Base-by-base conservation (phyloP, 2,888 invertebrate genomes). In the Autographa gamma region DNA sequence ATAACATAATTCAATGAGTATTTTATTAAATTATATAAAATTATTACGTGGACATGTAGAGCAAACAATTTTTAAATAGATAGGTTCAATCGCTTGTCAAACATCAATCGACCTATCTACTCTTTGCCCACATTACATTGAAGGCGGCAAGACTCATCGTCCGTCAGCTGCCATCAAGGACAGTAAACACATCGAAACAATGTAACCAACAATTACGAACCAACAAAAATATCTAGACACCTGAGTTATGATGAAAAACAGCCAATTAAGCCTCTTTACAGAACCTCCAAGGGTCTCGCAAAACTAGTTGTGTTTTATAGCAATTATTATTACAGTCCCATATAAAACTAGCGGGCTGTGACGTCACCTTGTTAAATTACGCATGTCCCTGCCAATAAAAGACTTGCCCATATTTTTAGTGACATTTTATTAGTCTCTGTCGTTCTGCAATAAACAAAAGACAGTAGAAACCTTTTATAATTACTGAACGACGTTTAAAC, bases 111-210 rank as follows among this genome's bases (percentile, higher is more conserved):
- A 56, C 54, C 32, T 64, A 8, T 56, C 56, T 82, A 84, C 62
- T 87, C 83, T 82, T 66, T 85, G 83, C 32, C 60, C 5, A 63
- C 62, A 80, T 78, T 73, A 77, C 76, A 78, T 82, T 81, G 79
- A 73, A 74, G 71, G 63, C 54, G 72, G 69, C 67, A 72, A 71
- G 78, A 68, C 72, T 71, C 78, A 81, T 80, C 82, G 81, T 81
- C 66, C 79, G 76, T 89, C 90, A 91, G 87, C 89, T 90, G 89
- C 86, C 84, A 80, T 83, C 83, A 85, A 85, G 82, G 84, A 84
- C 85, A 81, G 75, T 81, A 83, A 82, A 85, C 85, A 83, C 79
- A 83, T 80, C 69, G 66, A 76, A 81, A 86, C 86, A 86, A 84
- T 85, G 85, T 87, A 82, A 77, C 71, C 65, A 63, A 66, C 66